Percentiles rank a stretch among this genome's conserved stretches.
Evolutionary conservation across 2,888 invertebrate genomes (phyloP).

Genomic region (Cephus spinipes): DNA sequence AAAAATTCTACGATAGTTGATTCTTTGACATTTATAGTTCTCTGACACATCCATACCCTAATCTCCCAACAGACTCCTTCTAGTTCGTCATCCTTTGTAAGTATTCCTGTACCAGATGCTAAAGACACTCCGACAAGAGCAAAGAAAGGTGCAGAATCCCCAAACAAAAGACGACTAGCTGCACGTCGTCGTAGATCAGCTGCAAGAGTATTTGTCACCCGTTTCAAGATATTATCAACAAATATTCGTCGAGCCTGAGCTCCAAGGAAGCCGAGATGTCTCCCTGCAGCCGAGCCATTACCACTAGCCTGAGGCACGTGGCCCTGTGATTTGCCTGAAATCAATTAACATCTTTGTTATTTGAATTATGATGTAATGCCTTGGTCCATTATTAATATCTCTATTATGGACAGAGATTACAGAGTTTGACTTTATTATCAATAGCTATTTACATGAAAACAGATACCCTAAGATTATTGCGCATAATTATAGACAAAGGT

Average conservation of each 20-base stretch:
- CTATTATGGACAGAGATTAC: neutral
- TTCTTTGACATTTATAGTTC: neutral
- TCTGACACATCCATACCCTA: slow-evolving; percentile 66
- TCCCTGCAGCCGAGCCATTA: slow-evolving; percentile 45
- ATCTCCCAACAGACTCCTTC: slow-evolving; percentile 85
- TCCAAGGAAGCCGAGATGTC: slow-evolving; percentile 64
- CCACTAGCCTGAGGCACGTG: slow-evolving; percentile 50
- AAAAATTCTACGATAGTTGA: neutral
- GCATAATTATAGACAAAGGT: neutral
- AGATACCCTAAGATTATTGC: neutral
- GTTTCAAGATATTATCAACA: slow-evolving; percentile 77
- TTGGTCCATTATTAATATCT: neutral
- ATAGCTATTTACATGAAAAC: neutral
- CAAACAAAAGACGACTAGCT: slow-evolving; percentile 73
- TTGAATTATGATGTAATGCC: neutral
- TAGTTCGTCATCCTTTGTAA: slow-evolving; percentile 82
- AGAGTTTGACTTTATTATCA: neutral
- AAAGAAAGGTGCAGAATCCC: slow-evolving; percentile 80
- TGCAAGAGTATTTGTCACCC: slow-evolving; percentile 76
- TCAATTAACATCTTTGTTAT: neutral
- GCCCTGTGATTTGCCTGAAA: slow-evolving; percentile 59
- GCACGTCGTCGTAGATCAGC: slow-evolving; percentile 74
- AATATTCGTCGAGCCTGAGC: slow-evolving; percentile 76
- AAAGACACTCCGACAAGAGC: slow-evolving; percentile 80
- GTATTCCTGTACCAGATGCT: slow-evolving; percentile 78